These are phyloP conservation scores for Phacellophora camtschatica DNA, from an alignment of 30 jellyfish, hydroid and myxozoan species.

Conservation along the genomic window DNA sequence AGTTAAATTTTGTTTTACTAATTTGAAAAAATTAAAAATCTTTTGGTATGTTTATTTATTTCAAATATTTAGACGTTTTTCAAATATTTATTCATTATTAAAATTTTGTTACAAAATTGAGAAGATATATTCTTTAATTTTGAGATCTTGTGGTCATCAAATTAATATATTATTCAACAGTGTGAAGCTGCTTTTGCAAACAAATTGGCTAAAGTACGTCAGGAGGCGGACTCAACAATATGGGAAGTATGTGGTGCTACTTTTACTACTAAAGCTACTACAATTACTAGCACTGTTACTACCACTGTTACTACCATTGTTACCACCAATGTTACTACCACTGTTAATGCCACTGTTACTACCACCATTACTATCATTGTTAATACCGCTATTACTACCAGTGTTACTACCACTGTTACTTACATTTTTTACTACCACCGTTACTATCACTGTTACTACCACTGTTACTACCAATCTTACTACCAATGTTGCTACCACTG, in stretches of 20 bases:
- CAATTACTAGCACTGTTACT: background rate
- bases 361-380: background rate
- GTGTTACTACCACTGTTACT: background rate
- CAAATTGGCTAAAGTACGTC: constrained; percentile 76
- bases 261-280: background rate
- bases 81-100: no score
- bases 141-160: no score
- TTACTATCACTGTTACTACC: constrained; percentile 9
- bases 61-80: no score
- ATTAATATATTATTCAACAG: no score
- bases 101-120: no score
- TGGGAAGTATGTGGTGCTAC: constrained; percentile 46
- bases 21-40: no score
- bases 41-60: no score
- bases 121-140: no score
- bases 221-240: constrained; percentile 68
- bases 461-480: background rate
- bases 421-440: background rate
- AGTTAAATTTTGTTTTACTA: no score
- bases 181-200: constrained; percentile 79
- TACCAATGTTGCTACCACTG: background rate
- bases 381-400: background rate
- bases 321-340: background rate
- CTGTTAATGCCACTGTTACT: background rate
- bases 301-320: background rate